These are phyloP conservation scores for Muntiacus muntjak DNA, from an alignment of 2,113 vertebrate species.

Conservation along the genomic window DNA sequence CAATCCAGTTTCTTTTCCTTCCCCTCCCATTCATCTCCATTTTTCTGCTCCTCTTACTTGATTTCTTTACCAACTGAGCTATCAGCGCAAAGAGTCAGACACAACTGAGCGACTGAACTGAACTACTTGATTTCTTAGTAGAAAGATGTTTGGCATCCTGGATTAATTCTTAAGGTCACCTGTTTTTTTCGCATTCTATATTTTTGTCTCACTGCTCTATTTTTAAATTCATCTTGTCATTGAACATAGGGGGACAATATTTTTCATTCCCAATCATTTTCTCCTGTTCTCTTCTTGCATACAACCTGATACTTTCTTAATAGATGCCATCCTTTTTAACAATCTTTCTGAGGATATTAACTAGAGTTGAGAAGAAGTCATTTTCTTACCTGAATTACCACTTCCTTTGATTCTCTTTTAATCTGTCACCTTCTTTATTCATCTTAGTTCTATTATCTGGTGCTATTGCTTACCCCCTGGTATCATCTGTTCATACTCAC, in stretches of 20 bases:
- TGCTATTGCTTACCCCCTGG: background rate
- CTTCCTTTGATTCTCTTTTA: background rate
- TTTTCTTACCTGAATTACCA: background rate
- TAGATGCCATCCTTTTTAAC: background rate
- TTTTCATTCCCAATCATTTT: conserved; percentile 16
- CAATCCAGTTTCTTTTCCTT: background rate
- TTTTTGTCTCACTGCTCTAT: background rate
- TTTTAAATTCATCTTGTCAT: background rate
- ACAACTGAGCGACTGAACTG: background rate
- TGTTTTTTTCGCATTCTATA: background rate
- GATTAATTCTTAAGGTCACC: background rate
- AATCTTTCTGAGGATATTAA: background rate
- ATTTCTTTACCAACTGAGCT: background rate
- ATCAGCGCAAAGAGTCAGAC: background rate
- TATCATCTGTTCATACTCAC: background rate
- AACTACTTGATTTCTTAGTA: background rate
- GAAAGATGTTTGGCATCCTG: background rate
- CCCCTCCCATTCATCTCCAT: background rate
- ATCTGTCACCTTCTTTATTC: background rate
- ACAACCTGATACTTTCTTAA: background rate
- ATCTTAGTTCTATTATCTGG: background rate
- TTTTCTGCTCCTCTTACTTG: background rate
- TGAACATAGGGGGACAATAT: background rate
- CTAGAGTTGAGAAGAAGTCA: background rate
- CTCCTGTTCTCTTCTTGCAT: background rate